A percentile compares a stretch with the other conserved stretches of the same genome.
Evolutionary conservation across 92 coral and sea anemone genomes (phyloP).

Genomic region (Anthopleura xanthogrammica): DNA sequence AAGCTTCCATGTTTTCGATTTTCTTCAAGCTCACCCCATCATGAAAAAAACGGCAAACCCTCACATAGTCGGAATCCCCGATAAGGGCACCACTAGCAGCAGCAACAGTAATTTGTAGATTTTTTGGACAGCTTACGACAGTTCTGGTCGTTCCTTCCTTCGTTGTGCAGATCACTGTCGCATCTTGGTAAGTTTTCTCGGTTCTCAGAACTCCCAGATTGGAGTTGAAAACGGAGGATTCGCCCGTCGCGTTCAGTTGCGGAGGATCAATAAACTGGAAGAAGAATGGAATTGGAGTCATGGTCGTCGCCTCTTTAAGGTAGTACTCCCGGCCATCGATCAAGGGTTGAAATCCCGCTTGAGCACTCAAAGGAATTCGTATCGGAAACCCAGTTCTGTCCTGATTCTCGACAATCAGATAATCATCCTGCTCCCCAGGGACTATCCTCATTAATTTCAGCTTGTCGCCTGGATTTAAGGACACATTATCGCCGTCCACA

Average conservation of each 20-base stretch:
- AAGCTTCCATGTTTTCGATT: constrained; percentile 74
- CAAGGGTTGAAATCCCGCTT: constrained; percentile 89
- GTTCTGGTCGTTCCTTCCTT: constrained; percentile 61
- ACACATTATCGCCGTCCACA: constrained; percentile 61
- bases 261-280: constrained; percentile 81
- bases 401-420: constrained; percentile 59
- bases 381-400: constrained; percentile 59
- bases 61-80: constrained; percentile 86
- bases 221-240: constrained; percentile 64
- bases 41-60: constrained; percentile 76
- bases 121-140: constrained; percentile 81
- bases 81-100: constrained; percentile 83
- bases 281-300: constrained; percentile 60
- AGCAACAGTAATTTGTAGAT: constrained; percentile 72
- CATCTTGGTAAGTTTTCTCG: constrained; percentile 59
- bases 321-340: constrained; percentile 92
- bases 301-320: constrained; percentile 59
- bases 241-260: constrained; percentile 44
- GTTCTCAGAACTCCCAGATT: constrained; percentile 69
- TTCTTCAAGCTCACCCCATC: constrained; percentile 75
- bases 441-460: constrained; percentile 63
- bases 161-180: constrained; percentile 79
- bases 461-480: constrained; percentile 90
- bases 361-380: constrained; percentile 65
- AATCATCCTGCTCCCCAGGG: constrained; percentile 50